Evolutionary conservation across 2,888 invertebrate species (phyloP), one percentile per base, ranked within the genome.

Genomic region (Seira musarum): DNA sequence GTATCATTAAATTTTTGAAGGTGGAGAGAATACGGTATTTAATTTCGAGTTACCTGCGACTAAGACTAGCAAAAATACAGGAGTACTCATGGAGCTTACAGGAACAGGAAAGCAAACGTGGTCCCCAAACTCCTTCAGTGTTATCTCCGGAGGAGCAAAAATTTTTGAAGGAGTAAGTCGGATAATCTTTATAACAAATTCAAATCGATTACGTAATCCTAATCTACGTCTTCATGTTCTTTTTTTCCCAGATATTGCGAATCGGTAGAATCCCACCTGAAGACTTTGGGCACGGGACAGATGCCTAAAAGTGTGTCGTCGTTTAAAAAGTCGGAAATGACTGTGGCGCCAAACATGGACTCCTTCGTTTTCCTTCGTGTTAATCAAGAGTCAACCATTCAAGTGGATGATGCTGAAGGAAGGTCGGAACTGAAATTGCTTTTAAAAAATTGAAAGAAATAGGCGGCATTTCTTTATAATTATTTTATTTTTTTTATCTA

Each of bases 1-100:
- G 24, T 10, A 3, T 15, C 15, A 30, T 30, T 25, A 8, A 35
- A 5, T 30, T 35, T 15, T n/a, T 22, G 10, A 2, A 81, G 81
- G 60, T 81, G 30, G 81, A 81, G 6, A 67, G 81, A 65, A 73
- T 81, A 46, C 64, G 72, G 40, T 81, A 46, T 35, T 53, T 81
- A 2, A 63, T 81, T 8, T 73, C 73, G 19, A 73, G 77, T 13
- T 81, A 81, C 35, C 61, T 81, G 21, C 61, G 81, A 67, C 19
- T 65, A 3, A 53, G 81, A 25, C 24, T 81, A 15, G 72, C 77
- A 2, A 81, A 81, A 60, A 69, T 81, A 40, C 81, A 81, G 60
- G 68, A 72, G 46, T 67, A 69, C 25, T 63, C 68, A 17, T 72
- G 71, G 71, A 61, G 30, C 65, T 61, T 65, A 10, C 24, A 73